Evolutionary conservation across 2,888 invertebrate species (phyloP), one percentile per base, ranked within the genome.

Genomic region (Drosophila cognata): DNA sequence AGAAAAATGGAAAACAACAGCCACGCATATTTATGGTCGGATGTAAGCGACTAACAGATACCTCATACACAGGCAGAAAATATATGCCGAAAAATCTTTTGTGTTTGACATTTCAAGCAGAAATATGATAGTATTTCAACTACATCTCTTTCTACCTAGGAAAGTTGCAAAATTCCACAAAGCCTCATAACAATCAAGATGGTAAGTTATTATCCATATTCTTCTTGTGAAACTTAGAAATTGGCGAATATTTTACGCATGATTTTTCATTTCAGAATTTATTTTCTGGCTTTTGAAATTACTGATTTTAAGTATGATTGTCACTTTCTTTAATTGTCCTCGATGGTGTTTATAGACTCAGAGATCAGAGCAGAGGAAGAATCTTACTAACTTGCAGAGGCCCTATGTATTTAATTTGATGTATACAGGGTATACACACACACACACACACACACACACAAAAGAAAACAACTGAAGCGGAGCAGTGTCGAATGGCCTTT

Each of bases 401-500:
- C 48, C 16, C 48, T 48, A 16, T 48, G 8, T 7, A 16, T n/a
- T 29, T 0, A 51, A 21, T 4, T 18, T 7, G 6, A 16, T 28
- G 31, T 6, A 18, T 28, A 10, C 33, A 38, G 61, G 61, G 61
- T 61, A 61, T 38, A 13, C 13, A 53, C 25, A 46, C 46, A 38
- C 36, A 36, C 33, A 38, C 36, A 13, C 4, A 46, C 11, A 5
- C 25, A 43, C 11, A 46, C 21, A 50, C 28, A 18, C 10, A 29
- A 25, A 29, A 25, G 28, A 16, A 28, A 28, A 60, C 35, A 67
- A 36, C 46, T 13, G 38, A 48, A 61, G 38, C 35, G 38, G 43
- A 16, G 51, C 46, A 55, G 74, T 50, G 35, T 52, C 57, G 67
- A 56, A 41, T 59, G 58, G 50, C 70, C 50, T 60, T 50, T 35